Evolutionary conservation across 2,888 invertebrate species (phyloP).

Genomic region (Dolichomitus sp.): DNA sequence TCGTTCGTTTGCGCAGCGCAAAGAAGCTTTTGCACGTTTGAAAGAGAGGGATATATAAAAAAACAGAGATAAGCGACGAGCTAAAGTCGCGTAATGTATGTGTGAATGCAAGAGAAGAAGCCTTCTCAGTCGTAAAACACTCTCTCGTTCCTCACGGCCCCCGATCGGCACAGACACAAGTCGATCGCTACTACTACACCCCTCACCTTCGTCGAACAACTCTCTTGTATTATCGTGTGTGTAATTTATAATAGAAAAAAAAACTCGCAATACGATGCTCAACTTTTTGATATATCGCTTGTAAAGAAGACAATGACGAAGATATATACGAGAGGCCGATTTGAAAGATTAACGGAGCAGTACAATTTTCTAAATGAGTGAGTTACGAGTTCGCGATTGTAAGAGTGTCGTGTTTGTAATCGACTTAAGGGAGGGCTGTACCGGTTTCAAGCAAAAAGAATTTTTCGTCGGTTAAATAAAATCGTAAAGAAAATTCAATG

Average conservation of each 20-base stretch:
- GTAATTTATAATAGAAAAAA: slow-evolving; percentile 74
- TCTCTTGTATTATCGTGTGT: slow-evolving; percentile 74
- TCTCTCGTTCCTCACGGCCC: slow-evolving; percentile 57
- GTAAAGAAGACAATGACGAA: slow-evolving; percentile 70
- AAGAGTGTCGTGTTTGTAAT: slow-evolving; percentile 52
- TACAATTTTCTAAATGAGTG: slow-evolving; percentile 61
- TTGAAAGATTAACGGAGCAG: slow-evolving; percentile 44
- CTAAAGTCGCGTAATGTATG: slow-evolving; percentile 20
- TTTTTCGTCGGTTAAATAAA: too few relatives aligned
- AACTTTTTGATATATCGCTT: slow-evolving; percentile 84
- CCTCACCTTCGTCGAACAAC: slow-evolving; percentile 59
- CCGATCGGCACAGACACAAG: slow-evolving; percentile 33
- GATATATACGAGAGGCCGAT: slow-evolving; percentile 42
- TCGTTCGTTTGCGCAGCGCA: slow-evolving; percentile 60
- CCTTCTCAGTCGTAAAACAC: slow-evolving; percentile 46
- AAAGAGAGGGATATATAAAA: slow-evolving; percentile 19
- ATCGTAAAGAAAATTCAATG: too few relatives aligned
- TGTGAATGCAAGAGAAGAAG: slow-evolving; percentile 20
- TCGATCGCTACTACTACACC: slow-evolving; percentile 33
- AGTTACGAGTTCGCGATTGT: slow-evolving; percentile 48
- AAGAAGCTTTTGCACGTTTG: slow-evolving; percentile 67
- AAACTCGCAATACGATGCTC: slow-evolving; percentile 81
- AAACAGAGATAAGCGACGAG: slow-evolving; percentile 7
- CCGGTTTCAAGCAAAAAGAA: too few relatives aligned
- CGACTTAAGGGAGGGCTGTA: not conserved